Conservation (phyloP, 2,888 invertebrate species). For the Apomyelois bistriatella region DNA sequence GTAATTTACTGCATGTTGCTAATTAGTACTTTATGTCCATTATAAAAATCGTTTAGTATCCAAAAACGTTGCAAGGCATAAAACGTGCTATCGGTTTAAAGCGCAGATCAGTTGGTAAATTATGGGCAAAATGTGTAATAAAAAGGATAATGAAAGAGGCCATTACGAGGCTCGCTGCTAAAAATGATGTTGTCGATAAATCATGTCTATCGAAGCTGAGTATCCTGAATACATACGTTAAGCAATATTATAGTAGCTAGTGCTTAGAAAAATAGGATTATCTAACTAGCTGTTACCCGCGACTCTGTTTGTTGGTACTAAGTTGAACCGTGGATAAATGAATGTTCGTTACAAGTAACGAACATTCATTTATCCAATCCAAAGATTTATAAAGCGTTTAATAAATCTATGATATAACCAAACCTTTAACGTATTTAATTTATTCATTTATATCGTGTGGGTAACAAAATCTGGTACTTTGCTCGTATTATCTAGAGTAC, state of each 20-base stretch:
- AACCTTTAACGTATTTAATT: too few relatives aligned
- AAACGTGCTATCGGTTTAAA: constrained; percentile 26
- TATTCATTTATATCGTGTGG: too few relatives aligned
- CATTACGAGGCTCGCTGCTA: constrained; percentile 15
- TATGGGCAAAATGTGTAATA: constrained; percentile 29
- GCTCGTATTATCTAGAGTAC: too few relatives aligned
- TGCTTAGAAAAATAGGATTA: too few relatives aligned
- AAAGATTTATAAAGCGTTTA: too few relatives aligned
- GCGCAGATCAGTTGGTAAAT: constrained; percentile 30
- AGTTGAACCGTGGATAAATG: too few relatives aligned
- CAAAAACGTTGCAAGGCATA: constrained; percentile 26
- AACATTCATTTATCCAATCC: too few relatives aligned
- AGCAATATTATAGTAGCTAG: not conserved
- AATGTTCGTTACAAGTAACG: too few relatives aligned
- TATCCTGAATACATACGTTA: not conserved
- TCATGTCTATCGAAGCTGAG: constrained; percentile 17
- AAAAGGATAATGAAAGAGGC: constrained; percentile 14
- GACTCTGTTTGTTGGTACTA: too few relatives aligned
- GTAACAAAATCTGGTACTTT: too few relatives aligned
- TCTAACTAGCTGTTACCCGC: too few relatives aligned
- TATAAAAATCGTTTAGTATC: constrained; percentile 32
- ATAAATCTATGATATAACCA: too few relatives aligned
- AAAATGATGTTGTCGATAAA: constrained; percentile 20
- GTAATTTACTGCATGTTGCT: constrained; percentile 34
- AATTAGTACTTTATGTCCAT: constrained; percentile 45